phyloP scores from a whole-genome alignment of 92 coral and sea anemone genomes.

The Porites lobata region DNA sequence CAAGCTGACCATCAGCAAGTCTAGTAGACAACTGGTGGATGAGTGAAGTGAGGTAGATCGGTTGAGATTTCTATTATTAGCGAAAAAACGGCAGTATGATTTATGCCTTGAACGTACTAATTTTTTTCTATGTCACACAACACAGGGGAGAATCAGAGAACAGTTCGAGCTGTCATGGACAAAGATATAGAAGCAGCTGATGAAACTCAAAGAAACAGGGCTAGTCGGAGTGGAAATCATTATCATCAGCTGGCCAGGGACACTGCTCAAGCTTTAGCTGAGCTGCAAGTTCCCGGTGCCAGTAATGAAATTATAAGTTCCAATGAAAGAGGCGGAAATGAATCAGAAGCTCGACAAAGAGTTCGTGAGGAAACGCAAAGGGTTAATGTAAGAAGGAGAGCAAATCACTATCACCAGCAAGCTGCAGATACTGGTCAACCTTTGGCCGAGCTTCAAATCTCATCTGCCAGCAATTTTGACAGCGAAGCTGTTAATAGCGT shows the following conservation, averaged over 20 bases:
- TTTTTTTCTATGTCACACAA: constrained; percentile 4
- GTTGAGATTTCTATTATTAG: neutral
- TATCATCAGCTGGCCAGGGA: constrained; percentile 2
- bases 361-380: neutral
- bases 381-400: neutral
- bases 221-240: neutral
- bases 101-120: neutral
- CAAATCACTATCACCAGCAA: neutral
- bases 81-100: neutral
- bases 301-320: neutral
- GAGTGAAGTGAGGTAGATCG: neutral
- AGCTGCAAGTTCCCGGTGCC: neutral
- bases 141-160: neutral
- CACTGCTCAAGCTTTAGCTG: constrained; percentile 14
- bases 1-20: neutral
- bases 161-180: neutral
- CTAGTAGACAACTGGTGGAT: neutral
- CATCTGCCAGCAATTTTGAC: neutral
- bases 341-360: neutral
- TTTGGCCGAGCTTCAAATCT: constrained; percentile 7
- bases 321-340: neutral
- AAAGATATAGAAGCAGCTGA: neutral
- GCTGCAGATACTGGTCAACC: constrained; percentile 8
- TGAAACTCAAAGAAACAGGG: neutral
- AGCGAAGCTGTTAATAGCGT: neutral